phyloP scores from a whole-genome alignment of 2,888 invertebrate species.

The Agrenia bidenticulata region DNA sequence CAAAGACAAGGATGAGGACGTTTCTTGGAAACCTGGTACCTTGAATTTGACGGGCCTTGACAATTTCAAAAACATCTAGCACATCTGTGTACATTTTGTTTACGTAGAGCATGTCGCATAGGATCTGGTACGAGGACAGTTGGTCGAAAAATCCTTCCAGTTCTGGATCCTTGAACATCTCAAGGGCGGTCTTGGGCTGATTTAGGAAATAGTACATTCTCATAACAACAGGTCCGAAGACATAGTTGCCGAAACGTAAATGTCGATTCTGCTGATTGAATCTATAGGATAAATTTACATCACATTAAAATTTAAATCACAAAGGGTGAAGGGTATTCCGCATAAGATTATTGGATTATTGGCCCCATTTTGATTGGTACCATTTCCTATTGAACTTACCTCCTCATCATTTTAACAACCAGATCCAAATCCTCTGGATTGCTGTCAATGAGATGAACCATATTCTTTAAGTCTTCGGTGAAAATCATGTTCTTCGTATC shows the following conservation, averaged over 20 bases:
- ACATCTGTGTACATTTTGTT: constrained; percentile 69
- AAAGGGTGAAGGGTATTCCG: no score
- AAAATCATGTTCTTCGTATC: constrained; percentile 68
- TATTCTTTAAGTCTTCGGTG: constrained; percentile 81
- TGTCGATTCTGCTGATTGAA: constrained; percentile 71
- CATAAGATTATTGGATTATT: no score
- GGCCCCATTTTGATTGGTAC: no score
- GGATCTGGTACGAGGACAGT: constrained; percentile 65
- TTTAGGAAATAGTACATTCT: constrained; percentile 71
- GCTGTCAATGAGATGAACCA: constrained; percentile 69
- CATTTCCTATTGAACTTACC: no score
- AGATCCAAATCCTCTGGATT: constrained; percentile 65
- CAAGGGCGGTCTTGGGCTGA: constrained; percentile 67
- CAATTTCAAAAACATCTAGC: constrained; percentile 64
- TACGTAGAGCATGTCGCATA: constrained; percentile 71
- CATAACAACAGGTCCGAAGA: constrained; percentile 82
- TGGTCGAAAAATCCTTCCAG: constrained; percentile 73
- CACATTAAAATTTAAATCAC: constrained; percentile 49
- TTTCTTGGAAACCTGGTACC: constrained; percentile 70
- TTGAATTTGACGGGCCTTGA: constrained; percentile 65
- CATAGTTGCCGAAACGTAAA: constrained; percentile 73
- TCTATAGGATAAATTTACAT: no score
- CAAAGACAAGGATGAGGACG: constrained; percentile 66
- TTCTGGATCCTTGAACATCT: constrained; percentile 66
- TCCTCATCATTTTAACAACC: constrained; percentile 68